Percentiles rank a stretch among this genome's conserved stretches.
These are phyloP conservation scores for Austrolebias charrua DNA, from an alignment of 2,797 vertebrate genomes.

Conservation along the genomic window DNA sequence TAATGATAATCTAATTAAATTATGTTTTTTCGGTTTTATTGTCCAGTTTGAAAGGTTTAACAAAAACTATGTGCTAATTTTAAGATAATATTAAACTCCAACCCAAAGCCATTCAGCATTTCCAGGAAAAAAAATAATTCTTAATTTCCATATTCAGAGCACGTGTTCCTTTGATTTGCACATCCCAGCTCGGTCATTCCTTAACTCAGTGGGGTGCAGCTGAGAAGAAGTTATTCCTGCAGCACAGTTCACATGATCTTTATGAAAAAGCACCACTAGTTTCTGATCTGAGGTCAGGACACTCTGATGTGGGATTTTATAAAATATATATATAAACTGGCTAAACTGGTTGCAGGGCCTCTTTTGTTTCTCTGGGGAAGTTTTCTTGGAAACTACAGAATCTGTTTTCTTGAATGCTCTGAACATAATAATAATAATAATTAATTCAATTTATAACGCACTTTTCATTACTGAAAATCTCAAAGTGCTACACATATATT, in stretches of 20 bases:
- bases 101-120: neutral
- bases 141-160: slow-evolving; percentile 22
- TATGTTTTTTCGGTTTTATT: neutral
- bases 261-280: slow-evolving; percentile 6
- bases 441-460: too few relatives aligned
- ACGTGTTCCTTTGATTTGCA: slow-evolving; percentile 29
- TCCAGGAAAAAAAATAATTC: neutral
- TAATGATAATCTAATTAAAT: neutral
- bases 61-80: neutral
- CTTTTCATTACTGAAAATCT: too few relatives aligned
- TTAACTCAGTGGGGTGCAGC: slow-evolving; percentile 30
- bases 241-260: slow-evolving; percentile 13
- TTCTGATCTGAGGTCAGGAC: neutral
- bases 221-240: slow-evolving; percentile 33
- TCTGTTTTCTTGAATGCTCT: too few relatives aligned
- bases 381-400: neutral
- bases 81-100: neutral
- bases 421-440: too few relatives aligned
- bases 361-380: neutral
- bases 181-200: slow-evolving; percentile 17
- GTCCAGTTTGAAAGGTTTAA: neutral
- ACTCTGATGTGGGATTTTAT: neutral
- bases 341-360: neutral
- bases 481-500: too few relatives aligned
- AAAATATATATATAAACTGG: too few relatives aligned